Base-by-base conservation (phyloP, 2,797 vertebrate genomes). In the Pseudochromis fuscus region DNA sequence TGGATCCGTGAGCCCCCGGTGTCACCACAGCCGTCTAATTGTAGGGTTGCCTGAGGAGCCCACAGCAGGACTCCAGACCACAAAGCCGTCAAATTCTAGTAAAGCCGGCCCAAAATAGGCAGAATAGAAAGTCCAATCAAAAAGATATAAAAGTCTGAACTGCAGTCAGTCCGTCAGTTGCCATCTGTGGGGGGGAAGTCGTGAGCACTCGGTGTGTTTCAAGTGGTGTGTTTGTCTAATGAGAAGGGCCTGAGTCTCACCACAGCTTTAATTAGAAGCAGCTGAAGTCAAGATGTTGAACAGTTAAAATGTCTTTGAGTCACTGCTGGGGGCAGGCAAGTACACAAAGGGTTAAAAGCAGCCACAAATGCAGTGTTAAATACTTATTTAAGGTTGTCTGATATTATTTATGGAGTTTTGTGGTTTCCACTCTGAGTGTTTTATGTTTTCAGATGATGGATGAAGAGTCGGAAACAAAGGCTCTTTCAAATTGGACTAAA, bases 171-270 rank as follows among this genome's bases (percentile, higher is more conserved):
- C 63, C 59, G 71, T 70, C 65, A 59, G 62, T 77, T 77, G 40
- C 69, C 38, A 46, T 84, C 67, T 57, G 12, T 21, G 18, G 56
- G 27, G 74, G 67, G 75, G 68, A 58, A 65, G 67, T 72, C 62
- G 23, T 68, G 30, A 67, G 70, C 18, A 8, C 35, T 18, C 60
- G 61, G 55, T 5, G 5, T 4, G 42, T 88, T 90, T 85, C 57
- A 89, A 87, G 88, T 89, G 87, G 86, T 67, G 68, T 75, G 71
- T 84, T 52, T 79, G 64, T 50, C 64, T 86, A 88, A 91, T 86
- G 81, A 87, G 83, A 85, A 89, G 72, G 72, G 76, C 59, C 84
- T 67, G 85, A 88, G 74, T 81, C 75, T 81, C 73, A 52, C 81
- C 82, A 16, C 72, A 57, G 49, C 61, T 85, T 61, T 88, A 88